Conservation (phyloP, 2,888 invertebrate genomes). For the Asteroscopus sphinx region DNA sequence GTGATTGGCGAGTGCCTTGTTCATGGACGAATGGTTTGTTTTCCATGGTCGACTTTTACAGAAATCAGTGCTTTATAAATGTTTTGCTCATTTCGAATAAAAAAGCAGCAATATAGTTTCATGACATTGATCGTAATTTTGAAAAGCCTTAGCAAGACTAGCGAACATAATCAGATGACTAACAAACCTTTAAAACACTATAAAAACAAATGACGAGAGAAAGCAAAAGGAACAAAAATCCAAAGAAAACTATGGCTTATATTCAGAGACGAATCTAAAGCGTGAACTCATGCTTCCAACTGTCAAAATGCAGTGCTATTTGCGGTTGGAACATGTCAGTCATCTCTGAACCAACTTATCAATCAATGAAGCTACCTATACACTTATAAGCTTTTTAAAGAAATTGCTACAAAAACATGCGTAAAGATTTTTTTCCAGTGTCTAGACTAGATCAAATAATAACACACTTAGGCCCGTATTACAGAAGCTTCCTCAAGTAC, state of each 20-base stretch:
- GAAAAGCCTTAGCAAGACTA: neutral
- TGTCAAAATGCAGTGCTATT: too few relatives aligned
- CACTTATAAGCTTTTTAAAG: slow-evolving; percentile 16
- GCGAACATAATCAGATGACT: neutral
- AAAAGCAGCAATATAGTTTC: neutral
- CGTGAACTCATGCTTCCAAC: too few relatives aligned
- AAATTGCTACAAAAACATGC: slow-evolving; percentile 11
- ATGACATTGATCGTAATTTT: neutral
- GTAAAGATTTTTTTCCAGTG: slow-evolving; percentile 1
- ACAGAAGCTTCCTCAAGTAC: too few relatives aligned
- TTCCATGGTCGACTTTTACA: neutral
- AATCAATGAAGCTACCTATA: slow-evolving; percentile 21
- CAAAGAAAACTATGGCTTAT: slow-evolving; percentile 34
- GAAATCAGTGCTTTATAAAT: too few relatives aligned
- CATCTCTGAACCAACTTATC: slow-evolving; percentile 46
- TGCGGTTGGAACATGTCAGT: too few relatives aligned
- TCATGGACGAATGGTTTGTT: neutral
- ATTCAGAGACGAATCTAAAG: too few relatives aligned
- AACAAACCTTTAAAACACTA: slow-evolving; percentile 7
- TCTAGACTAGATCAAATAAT: too few relatives aligned
- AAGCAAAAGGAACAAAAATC: slow-evolving; percentile 16
- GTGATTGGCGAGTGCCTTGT: slow-evolving; percentile 11
- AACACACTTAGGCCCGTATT: too few relatives aligned
- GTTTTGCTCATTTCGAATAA: neutral
- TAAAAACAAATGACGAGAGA: slow-evolving; percentile 36